A percentile compares a stretch with the other conserved stretches of the same genome.
Evolutionary conservation across 2,888 invertebrate genomes (phyloP).

Genomic region (Tipula vernalis): DNA sequence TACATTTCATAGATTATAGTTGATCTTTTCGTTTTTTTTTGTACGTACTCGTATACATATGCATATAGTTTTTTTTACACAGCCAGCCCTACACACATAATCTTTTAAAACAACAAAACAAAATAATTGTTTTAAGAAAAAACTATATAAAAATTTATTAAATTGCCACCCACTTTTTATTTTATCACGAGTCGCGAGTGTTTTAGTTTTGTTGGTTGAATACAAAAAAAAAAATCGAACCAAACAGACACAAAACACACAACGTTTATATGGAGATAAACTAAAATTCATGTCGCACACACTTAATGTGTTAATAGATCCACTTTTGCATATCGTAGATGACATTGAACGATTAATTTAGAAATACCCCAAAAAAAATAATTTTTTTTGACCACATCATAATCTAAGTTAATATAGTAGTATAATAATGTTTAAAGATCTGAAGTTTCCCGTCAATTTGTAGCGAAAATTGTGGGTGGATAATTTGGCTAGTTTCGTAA

Average conservation of each 20-base stretch:
- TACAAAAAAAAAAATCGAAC: not conserved
- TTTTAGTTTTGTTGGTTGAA: not conserved
- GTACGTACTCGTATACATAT: no score
- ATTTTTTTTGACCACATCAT: not conserved
- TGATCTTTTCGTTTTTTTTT: not conserved
- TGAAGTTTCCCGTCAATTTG: not conserved
- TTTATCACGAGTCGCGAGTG: not conserved
- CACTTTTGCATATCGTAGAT: not conserved
- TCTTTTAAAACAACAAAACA: not conserved
- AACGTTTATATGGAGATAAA: not conserved
- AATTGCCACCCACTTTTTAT: conserved; percentile 4
- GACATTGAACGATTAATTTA: conserved; percentile 4
- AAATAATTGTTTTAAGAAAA: not conserved
- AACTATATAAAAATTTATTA: not conserved
- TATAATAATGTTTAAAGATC: not conserved
- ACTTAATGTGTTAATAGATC: not conserved
- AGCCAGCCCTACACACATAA: not conserved
- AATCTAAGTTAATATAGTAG: not conserved
- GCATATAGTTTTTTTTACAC: not conserved
- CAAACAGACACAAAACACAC: not conserved
- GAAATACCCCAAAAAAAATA: not conserved
- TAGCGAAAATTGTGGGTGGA: not conserved
- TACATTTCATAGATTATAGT: not conserved
- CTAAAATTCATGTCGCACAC: not conserved
- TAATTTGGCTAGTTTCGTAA: not conserved